phyloP scores from a whole-genome alignment of 2,113 vertebrate species.

The Alaudala cheleensis region DNA sequence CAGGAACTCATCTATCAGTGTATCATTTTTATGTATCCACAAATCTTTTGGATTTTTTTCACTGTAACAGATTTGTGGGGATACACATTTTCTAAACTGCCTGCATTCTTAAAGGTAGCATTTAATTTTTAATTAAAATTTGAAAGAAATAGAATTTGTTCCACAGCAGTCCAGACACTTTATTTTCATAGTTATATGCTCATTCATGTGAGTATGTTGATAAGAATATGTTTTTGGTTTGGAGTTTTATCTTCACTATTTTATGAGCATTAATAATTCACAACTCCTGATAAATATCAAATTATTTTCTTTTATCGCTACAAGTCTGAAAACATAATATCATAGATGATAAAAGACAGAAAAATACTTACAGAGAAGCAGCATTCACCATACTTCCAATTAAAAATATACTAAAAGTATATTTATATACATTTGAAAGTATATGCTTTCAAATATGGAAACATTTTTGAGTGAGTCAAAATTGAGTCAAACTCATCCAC shows the following conservation, averaged over 20 bases:
- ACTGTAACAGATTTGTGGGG: background rate
- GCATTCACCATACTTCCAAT: background rate
- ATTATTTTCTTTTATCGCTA: background rate
- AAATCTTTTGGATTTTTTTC: background rate
- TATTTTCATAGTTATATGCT: background rate
- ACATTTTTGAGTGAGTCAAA: background rate
- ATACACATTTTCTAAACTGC: background rate
- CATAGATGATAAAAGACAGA: background rate
- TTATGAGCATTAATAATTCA: background rate
- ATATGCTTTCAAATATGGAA: background rate
- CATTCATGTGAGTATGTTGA: background rate
- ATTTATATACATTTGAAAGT: too few relatives aligned
- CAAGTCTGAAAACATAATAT: background rate
- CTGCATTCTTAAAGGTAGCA: background rate
- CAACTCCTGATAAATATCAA: background rate
- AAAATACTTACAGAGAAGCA: background rate
- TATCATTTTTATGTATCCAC: background rate
- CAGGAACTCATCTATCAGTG: background rate
- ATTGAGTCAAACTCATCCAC: background rate
- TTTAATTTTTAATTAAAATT: background rate
- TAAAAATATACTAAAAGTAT: background rate
- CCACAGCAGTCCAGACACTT: background rate
- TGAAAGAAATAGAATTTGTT: background rate
- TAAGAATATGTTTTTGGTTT: background rate
- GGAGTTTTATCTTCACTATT: background rate